Evolutionary conservation across 1,140 invertebrate species (phyloP).

Genomic region (Tetramorium simillimum): DNA sequence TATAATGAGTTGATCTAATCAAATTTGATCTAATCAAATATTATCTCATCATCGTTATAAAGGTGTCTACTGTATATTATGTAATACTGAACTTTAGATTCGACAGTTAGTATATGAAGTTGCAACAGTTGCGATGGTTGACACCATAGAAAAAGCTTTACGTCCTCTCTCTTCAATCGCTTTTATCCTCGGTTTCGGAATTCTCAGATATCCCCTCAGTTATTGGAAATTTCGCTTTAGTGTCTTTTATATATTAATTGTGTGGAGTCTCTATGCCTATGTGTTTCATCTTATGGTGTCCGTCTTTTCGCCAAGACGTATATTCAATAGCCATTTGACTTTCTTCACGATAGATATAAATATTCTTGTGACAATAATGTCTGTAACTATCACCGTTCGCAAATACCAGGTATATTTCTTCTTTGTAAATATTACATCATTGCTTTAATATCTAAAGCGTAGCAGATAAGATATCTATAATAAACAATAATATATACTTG

Average conservation of each 20-base stretch:
- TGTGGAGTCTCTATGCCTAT: background rate
- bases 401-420: conserved; percentile 1
- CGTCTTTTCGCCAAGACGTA: background rate
- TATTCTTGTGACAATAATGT: background rate
- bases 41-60: conserved; percentile 8
- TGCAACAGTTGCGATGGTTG: background rate
- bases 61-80: background rate
- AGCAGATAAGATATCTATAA: background rate
- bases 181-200: conserved; percentile 16
- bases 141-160: conserved; percentile 9
- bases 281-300: background rate
- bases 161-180: background rate
- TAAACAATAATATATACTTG: background rate
- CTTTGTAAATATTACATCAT: background rate
- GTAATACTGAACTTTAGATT: background rate
- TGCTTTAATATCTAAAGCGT: background rate
- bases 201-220: background rate
- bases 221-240: background rate
- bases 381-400: background rate
- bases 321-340: background rate
- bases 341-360: background rate
- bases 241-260: background rate
- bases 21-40: conserved; percentile 33
- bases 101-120: background rate
- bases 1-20: conserved; percentile 23